Evolutionary conservation across 2,888 invertebrate species (phyloP).

Genomic region (Tolmerus cingulatus): DNA sequence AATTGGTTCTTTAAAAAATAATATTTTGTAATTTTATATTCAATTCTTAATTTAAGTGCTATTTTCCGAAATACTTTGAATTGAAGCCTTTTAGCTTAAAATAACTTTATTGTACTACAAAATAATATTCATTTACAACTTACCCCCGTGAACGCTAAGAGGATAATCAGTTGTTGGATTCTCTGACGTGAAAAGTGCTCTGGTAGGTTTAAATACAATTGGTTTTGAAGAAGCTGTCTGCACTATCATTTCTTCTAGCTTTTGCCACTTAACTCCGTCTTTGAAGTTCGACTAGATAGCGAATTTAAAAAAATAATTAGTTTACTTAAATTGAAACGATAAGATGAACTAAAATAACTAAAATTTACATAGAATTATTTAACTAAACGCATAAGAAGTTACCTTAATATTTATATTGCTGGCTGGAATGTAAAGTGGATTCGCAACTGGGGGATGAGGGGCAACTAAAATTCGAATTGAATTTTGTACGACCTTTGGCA

Average conservation of each 20-base stretch:
- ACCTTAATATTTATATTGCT: constrained; percentile 60
- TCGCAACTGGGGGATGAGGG: constrained; percentile 56
- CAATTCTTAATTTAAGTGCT: background rate
- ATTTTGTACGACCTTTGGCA: constrained; percentile 76
- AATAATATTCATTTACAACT: background rate
- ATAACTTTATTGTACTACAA: too few relatives aligned
- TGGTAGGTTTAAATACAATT: constrained; percentile 80
- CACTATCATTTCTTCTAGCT: constrained; percentile 80
- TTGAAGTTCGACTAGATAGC: constrained; percentile 57
- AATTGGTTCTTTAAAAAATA: constrained; percentile 72
- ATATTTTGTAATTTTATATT: background rate
- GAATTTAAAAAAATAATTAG: constrained; percentile 17
- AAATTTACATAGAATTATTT: too few relatives aligned
- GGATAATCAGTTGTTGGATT: constrained; percentile 73
- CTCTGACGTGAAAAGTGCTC: constrained; percentile 75
- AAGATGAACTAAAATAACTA: too few relatives aligned
- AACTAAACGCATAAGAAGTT: background rate
- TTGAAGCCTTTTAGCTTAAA: too few relatives aligned
- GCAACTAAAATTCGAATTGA: constrained; percentile 72
- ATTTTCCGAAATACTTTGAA: background rate
- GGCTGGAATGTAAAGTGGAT: constrained; percentile 57
- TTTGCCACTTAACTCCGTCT: constrained; percentile 70
- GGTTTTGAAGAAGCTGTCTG: constrained; percentile 73
- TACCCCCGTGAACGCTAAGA: constrained; percentile 76
- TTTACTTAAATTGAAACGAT: background rate